Base-by-base conservation (phyloP, 2,888 invertebrate species). In the Abscondita cerata region DNA sequence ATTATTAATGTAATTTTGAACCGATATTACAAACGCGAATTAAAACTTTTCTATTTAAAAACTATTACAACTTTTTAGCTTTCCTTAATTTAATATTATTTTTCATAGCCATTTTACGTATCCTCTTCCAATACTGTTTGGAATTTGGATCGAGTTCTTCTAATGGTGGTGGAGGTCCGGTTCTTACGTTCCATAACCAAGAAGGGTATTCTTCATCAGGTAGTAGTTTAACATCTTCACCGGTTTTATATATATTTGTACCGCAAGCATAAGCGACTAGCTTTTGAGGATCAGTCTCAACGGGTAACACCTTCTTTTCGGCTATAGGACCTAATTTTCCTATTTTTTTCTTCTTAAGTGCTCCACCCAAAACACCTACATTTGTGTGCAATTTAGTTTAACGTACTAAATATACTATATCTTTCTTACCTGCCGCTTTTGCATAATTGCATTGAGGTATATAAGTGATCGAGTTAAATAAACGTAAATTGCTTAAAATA, bases 151-250 rank as follows among this genome's bases (percentile, higher is more conserved):
- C 93, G 61, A 96, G 75, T 72, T 92, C 90, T 58, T 89, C 87
- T 1, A 96, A 76, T 0, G 85, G 82, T 3, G 85, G 83, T 3
- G 89, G 83, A 3, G 83, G 79, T 1, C 89, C 91, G 12, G 86
- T 85, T 70, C 86, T 81, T 11, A 97, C 75, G 1, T 74, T 82
- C 96, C 96, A 97, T 62, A 98, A 81, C 97, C 97, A 98, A 1
- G 90, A 89, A 0, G 97, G 98, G 81, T 98, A 98, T 76, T 95
- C 93, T 16, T 83, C 83, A 74, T 93, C 91, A 0, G 89, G 85
- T 77, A 89, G 89, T 13, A 89, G 62, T 80, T 91, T 85, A 0
- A 96, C 82, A 75, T 96, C 95, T 76, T 92, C 87, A 0, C 95
- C 92, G 11, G 90, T 89, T 75, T 87, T 87, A 62, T 86, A 83